phyloP scores from a whole-genome alignment of 2,888 invertebrate genomes.

The Tiphia femorata region DNA sequence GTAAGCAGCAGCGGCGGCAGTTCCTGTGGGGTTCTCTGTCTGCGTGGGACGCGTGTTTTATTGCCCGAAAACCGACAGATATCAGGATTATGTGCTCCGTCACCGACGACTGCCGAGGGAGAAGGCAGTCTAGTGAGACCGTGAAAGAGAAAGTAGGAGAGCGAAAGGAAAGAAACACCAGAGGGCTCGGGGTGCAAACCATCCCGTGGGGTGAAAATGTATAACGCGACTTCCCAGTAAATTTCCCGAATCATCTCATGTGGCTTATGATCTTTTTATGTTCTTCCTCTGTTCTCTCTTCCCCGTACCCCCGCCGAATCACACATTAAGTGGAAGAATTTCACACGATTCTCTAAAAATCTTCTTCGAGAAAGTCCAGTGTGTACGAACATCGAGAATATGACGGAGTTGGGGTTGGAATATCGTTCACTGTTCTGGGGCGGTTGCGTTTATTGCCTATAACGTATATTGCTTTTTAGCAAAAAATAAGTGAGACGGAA shows the following conservation, averaged over 20 bases:
- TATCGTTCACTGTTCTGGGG: slow-evolving; percentile 19
- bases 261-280: too few relatives aligned
- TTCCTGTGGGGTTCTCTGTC: slow-evolving; percentile 46
- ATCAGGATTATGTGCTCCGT: slow-evolving; percentile 67
- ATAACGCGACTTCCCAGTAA: too few relatives aligned
- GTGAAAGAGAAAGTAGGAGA: neutral
- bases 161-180: neutral
- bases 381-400: too few relatives aligned
- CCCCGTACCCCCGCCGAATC: too few relatives aligned
- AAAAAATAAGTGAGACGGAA: slow-evolving; percentile 27
- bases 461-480: slow-evolving; percentile 31
- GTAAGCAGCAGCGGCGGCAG: slow-evolving; percentile 58
- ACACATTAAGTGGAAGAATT: too few relatives aligned
- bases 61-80: slow-evolving; percentile 75
- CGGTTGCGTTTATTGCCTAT: slow-evolving; percentile 31
- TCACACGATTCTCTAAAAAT: too few relatives aligned
- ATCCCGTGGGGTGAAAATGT: too few relatives aligned
- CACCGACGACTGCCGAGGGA: slow-evolving; percentile 25
- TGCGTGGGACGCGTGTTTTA: slow-evolving; percentile 71
- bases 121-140: slow-evolving; percentile 2
- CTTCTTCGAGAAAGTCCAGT: too few relatives aligned
- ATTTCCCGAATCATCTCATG: too few relatives aligned
- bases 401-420: too few relatives aligned
- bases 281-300: too few relatives aligned
- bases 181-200: too few relatives aligned